Base-by-base conservation (phyloP, 2,113 vertebrate species). In the Scortum barcoo region DNA sequence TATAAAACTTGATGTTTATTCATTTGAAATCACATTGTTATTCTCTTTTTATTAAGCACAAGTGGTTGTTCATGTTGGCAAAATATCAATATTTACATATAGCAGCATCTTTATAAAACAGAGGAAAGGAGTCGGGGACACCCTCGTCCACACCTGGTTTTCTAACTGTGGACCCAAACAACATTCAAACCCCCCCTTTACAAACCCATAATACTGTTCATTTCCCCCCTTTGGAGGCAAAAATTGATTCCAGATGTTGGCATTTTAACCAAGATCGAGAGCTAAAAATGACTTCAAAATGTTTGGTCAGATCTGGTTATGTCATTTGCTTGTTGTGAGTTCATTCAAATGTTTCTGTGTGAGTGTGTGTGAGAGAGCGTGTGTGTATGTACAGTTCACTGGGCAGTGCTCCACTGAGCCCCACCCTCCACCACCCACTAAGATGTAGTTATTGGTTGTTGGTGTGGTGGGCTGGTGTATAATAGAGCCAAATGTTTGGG, bases 371-470 rank as follows among this genome's bases (percentile, higher is more conserved):
- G 24, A 20, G 51, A 13, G 67, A n/a, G n/a, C 7, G 54, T 61
- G 61, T 63, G 50, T 65, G 72, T 44, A 50, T 30, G 28, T 24
- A 50, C 5, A 5, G 76, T 78, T 83, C 60, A 84, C 75, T 76
- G 70, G 91, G 89, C 77, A 56, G 83, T 72, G 77, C 83, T 89
- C 81, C 81, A 74, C 82, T 56, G 53, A 63, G 87, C 87, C 81
- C 88, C 92, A 88, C 91, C 93, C 90, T 90, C 85, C 91, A 89
- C 93, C 93, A 90, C 93, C 93, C 92, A 93, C 92, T 85, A 87
- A 91, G 93, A 84, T 68, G 78, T 82, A 91, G 89, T 92, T 92
- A 86, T 89, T 89, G 90, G 93, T 91, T 83, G 90, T 82, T 82
- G 82, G 86, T 89, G 91, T 6, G 91, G 91, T 91, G 84, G 86